Evolutionary conservation across 2,888 invertebrate species (phyloP).

Genomic region (Isoperla grammatica): DNA sequence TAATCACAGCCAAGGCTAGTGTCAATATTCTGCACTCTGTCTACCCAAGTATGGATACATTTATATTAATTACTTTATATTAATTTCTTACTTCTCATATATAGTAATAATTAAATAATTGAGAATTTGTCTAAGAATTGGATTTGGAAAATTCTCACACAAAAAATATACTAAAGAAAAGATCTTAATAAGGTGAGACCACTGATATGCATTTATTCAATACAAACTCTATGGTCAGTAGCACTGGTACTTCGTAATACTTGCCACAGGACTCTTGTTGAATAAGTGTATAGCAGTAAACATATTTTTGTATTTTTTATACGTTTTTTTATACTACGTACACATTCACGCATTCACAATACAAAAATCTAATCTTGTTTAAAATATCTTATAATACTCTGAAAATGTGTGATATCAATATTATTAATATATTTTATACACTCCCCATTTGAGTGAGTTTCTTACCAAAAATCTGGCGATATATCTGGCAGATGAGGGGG

Average conservation of each 20-base stretch:
- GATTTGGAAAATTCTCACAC: constrained; percentile 27
- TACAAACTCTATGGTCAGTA: not conserved
- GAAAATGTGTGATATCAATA: constrained; percentile 32
- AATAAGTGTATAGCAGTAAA: constrained; percentile 14
- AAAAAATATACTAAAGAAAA: constrained; percentile 27
- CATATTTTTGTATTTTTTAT: constrained; percentile 21
- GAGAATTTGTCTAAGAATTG: constrained; percentile 29
- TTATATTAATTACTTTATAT: constrained; percentile 28
- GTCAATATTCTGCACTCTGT: constrained; percentile 29
- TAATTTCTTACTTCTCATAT: constrained; percentile 30
- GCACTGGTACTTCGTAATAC: no score
- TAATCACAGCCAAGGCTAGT: constrained; percentile 35
- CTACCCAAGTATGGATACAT: constrained; percentile 30
- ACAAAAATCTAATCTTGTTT: constrained; percentile 34
- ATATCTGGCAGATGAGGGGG: constrained; percentile 7
- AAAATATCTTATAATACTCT: constrained; percentile 34
- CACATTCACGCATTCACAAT: constrained; percentile 32
- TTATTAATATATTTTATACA: constrained; percentile 28
- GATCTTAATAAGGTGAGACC: constrained; percentile 17
- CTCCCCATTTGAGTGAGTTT: constrained; percentile 24
- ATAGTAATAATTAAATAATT: constrained; percentile 28
- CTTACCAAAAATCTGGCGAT: constrained; percentile 8
- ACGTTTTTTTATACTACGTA: constrained; percentile 15
- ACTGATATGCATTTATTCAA: constrained; percentile 4
- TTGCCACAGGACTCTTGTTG: constrained; percentile 3